Evolutionary conservation across 2,797 vertebrate species (phyloP), one percentile per base, ranked within the genome.

Genomic region (Clamator glandarius): DNA sequence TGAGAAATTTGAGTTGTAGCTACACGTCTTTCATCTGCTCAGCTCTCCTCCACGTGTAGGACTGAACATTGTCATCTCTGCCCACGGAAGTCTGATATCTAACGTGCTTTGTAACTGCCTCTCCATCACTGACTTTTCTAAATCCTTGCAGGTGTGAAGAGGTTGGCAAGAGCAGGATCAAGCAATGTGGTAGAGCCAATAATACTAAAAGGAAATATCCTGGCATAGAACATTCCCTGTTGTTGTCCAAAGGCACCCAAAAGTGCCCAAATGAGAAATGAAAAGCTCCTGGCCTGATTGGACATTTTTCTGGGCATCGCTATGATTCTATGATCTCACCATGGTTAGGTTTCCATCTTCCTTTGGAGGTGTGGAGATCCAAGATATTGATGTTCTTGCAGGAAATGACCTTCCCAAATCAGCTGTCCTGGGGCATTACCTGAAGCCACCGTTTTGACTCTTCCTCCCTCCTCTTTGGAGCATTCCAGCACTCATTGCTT

Each of bases 301-400:
- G 68, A 74, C 4, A 1, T 29, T 51, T 44, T 64, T 26, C 21
- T 69, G 76, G 31, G 25, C 33, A 4, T 33, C n/a, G n/a, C n/a
- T n/a, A n/a, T n/a, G n/a, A n/a, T n/a, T n/a, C n/a, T n/a, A n/a
- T n/a, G n/a, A n/a, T n/a, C 36, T 88, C 36, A 18, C 28, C 31
- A 2, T 4, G 7, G 58, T 19, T 36, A 29, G 36, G n/a, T 46
- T 66, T 51, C 35, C 50, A 42, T 29, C 33, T 11, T 69, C 52
- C 66, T 62, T 31, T 42, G 46, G 66, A 77, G 61, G 12, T n/a
- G 20, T 4, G 7, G 39, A 51, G 39, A 12, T 46, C 48, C 11
- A 3, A 36, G 18, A 17, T 4, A 8, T 1, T 1, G 3, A 7
- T 3, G 5, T 26, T 51, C 33, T 35, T 42, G 31, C 42, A 41